Evolutionary conservation across 1,140 invertebrate species (phyloP).

Genomic region (Drosophila mojavensis): DNA sequence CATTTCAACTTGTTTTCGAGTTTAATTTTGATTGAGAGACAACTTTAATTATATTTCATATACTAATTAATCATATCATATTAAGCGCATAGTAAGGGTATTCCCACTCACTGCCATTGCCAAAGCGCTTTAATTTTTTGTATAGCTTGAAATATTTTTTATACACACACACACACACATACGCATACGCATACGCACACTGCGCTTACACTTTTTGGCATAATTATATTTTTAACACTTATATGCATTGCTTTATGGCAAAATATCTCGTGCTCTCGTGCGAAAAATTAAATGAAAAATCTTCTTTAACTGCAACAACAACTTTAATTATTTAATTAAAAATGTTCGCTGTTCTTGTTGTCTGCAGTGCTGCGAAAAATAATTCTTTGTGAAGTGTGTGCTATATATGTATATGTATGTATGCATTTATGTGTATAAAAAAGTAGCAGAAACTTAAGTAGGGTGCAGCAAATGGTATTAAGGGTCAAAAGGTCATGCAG

Average conservation of each 20-base stretch:
- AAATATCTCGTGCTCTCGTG: constrained; percentile 31
- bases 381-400: constrained; percentile 71
- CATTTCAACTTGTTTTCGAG: too few species aligned
- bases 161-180: neutral
- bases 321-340: constrained; percentile 80
- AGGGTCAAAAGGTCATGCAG: constrained; percentile 42
- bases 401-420: neutral
- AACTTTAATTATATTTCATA: neutral
- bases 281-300: constrained; percentile 61
- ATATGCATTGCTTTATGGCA: constrained; percentile 19
- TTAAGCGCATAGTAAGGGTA: constrained; percentile 4
- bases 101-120: neutral
- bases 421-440: neutral
- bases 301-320: constrained; percentile 74
- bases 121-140: neutral
- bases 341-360: constrained; percentile 39
- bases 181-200: neutral
- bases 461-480: constrained; percentile 19
- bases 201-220: constrained; percentile 43
- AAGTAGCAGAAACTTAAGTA: constrained; percentile 2
- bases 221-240: constrained; percentile 63
- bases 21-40: too few species aligned
- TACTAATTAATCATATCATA: neutral
- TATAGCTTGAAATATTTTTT: constrained; percentile 8
- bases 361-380: constrained; percentile 51